Base-by-base conservation (phyloP, 2,797 vertebrate genomes). In the Nannoperca obscura region DNA sequence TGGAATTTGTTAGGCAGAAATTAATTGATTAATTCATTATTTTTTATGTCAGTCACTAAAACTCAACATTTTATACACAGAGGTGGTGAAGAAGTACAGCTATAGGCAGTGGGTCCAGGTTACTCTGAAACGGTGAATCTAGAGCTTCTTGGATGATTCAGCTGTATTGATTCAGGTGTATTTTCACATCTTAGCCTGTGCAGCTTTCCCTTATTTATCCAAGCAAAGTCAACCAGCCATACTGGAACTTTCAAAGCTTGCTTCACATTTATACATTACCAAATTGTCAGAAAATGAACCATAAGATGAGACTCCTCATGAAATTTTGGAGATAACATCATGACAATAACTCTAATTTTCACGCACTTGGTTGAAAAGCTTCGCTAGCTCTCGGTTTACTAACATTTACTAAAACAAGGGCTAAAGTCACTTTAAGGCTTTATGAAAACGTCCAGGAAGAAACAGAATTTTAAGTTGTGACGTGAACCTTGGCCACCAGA, bases 91-190 rank as follows among this genome's bases (percentile, higher is more conserved):
- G 34, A 47, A 30, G 24, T 11, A 17, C 17, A 36, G 63, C n/a
- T n/a, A 32, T 10, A 54, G 59, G 38, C 40, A 40, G 2, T 22
- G 24, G 42, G 15, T 20, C 11, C 30, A 71, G 27, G 69, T 76
- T 36, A 63, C 63, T 38, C 67, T 54, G 3, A 64, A 65, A 38
- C 71, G 5, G 53, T 54, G 42, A 77, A 53, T n/a, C 14, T 34
- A 8, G 30, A 71, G 62, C 75, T 47, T 77, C 80, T 77, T 49
- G 38, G 72, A 75, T 82, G 82, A 85, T 64, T 89, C 82, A 82
- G 68, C 61, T 59, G 2, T 76, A 88, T 85, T 54, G 83, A 86
- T 67, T 65, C 59, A 80, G 61, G 55, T 77, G 68, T 64, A 65
- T 70, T 83, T 82, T 84, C 54, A 69, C 80, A 83, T 80, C 49